Conservation (phyloP, 2,113 vertebrate genomes). For the Sigmodon hispidus region DNA sequence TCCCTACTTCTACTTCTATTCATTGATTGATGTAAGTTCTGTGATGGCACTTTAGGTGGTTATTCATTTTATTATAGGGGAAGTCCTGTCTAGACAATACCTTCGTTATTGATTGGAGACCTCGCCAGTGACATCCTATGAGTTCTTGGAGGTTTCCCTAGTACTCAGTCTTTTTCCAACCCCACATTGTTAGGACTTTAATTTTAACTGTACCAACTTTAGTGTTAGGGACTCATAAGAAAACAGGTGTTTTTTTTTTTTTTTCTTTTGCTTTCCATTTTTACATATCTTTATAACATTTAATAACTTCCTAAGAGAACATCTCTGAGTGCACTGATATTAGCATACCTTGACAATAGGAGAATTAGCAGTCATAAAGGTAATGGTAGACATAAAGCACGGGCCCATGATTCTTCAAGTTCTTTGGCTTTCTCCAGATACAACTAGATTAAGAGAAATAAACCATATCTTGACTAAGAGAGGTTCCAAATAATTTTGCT, state of each 20-base stretch:
- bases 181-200: neutral
- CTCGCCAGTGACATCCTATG: too few relatives aligned
- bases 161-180: too few relatives aligned
- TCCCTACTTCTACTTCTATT: too few relatives aligned
- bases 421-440: neutral
- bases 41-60: too few relatives aligned
- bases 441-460: neutral
- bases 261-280: neutral
- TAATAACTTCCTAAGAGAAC: neutral
- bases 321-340: neutral
- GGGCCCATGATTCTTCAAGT: neutral
- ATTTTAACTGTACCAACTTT: neutral
- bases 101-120: too few relatives aligned
- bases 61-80: too few relatives aligned
- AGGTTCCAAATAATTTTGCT: slow-evolving; percentile 24
- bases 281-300: neutral
- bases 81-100: too few relatives aligned
- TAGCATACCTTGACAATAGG: neutral
- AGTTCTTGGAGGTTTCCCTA: too few relatives aligned
- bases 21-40: too few relatives aligned
- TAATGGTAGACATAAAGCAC: neutral
- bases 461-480: neutral
- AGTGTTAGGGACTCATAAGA: neutral
- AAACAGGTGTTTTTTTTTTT: neutral
- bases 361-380: neutral